These are phyloP conservation scores for Pegea sp. DNA, from an alignment of 23 tunicate species.

Conservation along the genomic window DNA sequence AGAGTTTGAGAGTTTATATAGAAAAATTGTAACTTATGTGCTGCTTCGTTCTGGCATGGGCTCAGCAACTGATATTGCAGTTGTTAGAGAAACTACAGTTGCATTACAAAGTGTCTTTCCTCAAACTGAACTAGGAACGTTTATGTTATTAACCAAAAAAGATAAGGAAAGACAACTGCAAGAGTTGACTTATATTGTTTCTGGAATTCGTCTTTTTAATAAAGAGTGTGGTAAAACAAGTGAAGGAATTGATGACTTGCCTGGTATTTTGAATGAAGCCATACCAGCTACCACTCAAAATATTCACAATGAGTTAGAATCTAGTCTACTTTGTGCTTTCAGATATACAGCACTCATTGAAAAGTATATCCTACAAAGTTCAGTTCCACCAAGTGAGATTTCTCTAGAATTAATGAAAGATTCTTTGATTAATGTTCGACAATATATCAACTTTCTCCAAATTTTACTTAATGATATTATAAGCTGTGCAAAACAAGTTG, in stretches of 20 bases:
- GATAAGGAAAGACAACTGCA: conserved; percentile 94
- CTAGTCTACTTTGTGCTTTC: conserved; percentile 71
- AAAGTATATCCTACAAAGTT: conserved; percentile 9
- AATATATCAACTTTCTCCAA: conserved; percentile 66
- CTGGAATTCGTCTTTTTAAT: conserved; percentile 93
- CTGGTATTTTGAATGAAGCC: conserved; percentile 86
- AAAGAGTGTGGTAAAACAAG: conserved; percentile 96
- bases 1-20: conserved; percentile 86
- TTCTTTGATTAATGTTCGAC: conserved; percentile 70
- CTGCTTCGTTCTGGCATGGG: conserved; percentile 81
- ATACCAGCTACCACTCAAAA: conserved; percentile 94
- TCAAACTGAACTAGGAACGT: conserved; percentile 89
- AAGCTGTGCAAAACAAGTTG: conserved; percentile 93
- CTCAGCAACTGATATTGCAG: conserved; percentile 97
- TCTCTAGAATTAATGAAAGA: conserved; percentile 67
- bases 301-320: conserved; percentile 65
- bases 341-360: conserved; percentile 71
- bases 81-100: conserved; percentile 93
- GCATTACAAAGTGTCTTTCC: conserved; percentile 96
- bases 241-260: conserved; percentile 90
- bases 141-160: conserved; percentile 64
- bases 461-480: conserved; percentile 83
- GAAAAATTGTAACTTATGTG: conserved; percentile 84
- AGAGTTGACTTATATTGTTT: conserved; percentile 82
- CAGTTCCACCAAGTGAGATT: conserved; percentile 51